Conservation (phyloP, 2,888 invertebrate genomes). For the Eristalinus sepulchralis region DNA sequence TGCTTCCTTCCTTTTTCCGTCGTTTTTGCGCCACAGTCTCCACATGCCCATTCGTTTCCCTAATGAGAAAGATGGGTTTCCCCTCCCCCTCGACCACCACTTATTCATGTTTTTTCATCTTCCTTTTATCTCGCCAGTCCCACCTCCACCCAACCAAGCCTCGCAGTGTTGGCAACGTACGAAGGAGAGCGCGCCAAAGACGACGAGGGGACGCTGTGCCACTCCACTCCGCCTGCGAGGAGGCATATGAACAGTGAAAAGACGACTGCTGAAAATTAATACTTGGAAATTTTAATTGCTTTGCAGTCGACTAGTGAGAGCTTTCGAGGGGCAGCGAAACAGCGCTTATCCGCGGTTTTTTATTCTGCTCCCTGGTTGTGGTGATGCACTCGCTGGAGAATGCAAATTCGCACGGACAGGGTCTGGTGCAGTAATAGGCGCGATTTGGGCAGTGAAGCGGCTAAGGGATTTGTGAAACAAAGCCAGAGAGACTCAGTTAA, state of each 20-base stretch:
- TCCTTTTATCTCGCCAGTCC: not conserved
- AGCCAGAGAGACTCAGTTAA: not conserved
- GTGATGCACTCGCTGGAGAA: not conserved
- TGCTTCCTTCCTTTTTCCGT: slow-evolving; percentile 54
- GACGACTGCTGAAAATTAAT: slow-evolving; percentile 68
- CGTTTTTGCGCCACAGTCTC: slow-evolving; percentile 45
- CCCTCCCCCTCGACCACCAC: not conserved
- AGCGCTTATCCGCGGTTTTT: not conserved
- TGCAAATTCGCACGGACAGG: not conserved
- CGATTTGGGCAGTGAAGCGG: not conserved
- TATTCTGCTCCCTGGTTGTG: not conserved
- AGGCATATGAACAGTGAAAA: slow-evolving; percentile 57
- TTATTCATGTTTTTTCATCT: not conserved
- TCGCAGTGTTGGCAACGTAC: slow-evolving; percentile 14
- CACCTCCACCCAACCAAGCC: not conserved
- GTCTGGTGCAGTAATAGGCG: not conserved
- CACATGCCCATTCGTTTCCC: slow-evolving; percentile 66
- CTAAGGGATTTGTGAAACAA: not conserved
- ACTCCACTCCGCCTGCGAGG: slow-evolving; percentile 15
- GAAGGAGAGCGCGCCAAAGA: slow-evolving; percentile 18
- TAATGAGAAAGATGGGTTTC: slow-evolving; percentile 67
- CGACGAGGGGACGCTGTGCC: not conserved
- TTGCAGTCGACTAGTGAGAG: slow-evolving; percentile 67
- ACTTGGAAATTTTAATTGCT: slow-evolving; percentile 71
- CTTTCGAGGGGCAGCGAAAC: slow-evolving; percentile 39